Percentiles rank a stretch among this genome's conserved stretches.
Evolutionary conservation across 2,888 invertebrate species (phyloP).

Genomic region (Uropetala carovei): DNA sequence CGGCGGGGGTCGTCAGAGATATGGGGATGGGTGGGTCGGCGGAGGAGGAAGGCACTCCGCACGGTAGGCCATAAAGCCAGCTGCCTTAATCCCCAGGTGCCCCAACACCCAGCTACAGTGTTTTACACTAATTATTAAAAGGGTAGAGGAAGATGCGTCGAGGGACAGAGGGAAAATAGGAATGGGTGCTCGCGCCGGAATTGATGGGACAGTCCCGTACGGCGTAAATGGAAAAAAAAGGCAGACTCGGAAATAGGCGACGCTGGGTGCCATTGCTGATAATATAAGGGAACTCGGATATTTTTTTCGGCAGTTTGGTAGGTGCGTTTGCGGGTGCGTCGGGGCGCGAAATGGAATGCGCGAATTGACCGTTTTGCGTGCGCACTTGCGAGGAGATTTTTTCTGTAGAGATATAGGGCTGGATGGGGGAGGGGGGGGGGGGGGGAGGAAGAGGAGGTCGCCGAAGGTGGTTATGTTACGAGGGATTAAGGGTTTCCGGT

Average conservation of each 20-base stretch:
- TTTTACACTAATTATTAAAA: constrained; percentile 64
- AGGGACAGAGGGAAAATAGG: neutral
- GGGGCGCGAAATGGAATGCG: neutral
- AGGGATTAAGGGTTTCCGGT: constrained; percentile 48
- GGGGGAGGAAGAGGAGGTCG: neutral
- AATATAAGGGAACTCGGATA: neutral
- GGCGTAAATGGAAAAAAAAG: constrained; percentile 15
- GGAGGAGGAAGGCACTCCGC: constrained; percentile 32
- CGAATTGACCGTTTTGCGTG: too few relatives aligned
- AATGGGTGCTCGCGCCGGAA: constrained; percentile 23
- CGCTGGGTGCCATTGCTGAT: neutral
- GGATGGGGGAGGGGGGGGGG: neutral
- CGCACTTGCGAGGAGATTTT: neutral
- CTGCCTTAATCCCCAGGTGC: constrained; percentile 58
- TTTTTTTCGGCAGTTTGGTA: neutral
- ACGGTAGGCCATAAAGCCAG: constrained; percentile 51
- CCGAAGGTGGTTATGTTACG: neutral
- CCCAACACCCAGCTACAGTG: constrained; percentile 36
- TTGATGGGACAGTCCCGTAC: neutral
- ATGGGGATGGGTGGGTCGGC: neutral
- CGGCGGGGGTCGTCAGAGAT: neutral
- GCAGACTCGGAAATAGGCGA: neutral
- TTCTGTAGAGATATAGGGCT: constrained; percentile 18
- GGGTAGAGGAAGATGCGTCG: neutral
- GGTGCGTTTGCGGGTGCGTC: neutral